Base-by-base conservation (phyloP, 2,797 vertebrate genomes). In the Mastacembelus armatus region DNA sequence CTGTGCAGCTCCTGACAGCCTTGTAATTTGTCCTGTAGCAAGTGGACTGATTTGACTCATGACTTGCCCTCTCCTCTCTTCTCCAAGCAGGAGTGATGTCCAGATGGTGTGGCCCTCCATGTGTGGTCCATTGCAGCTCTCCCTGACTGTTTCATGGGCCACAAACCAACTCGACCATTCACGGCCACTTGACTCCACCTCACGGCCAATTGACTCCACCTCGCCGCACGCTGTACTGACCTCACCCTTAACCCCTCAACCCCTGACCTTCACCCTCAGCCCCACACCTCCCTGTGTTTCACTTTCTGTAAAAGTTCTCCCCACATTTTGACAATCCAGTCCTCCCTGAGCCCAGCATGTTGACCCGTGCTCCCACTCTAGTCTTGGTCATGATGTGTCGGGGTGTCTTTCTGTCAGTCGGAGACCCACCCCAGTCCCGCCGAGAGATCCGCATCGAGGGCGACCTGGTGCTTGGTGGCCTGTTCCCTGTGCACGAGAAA, bases 401-500 rank as follows among this genome's bases (percentile, higher is more conserved):
- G 9, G 86, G 85, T 74, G 91, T 94, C 83, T 88, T 97, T 80
- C 94, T 96, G 81, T 96, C 94, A 63, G 94, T 92, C 30, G 95
- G 95, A 39, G 97, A 98, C 81, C 94, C 96, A 50, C 95, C 94
- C 65, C 95, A 88, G 85, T 85, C 95, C 69, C 96, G 95, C 71
- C 94, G 95, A 51, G 98, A 99, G 88, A 97, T 99, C 80, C 98
- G 98, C 81, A 97, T 99, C 39, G 98, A 99, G 81, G 98, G 98
- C 44, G 96, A 99, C 90, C 91, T 99, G 63, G 97, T 99, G 43
- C 93, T 99, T 16, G 98, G 97, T 12, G 98, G 97, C 8, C 89
- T 99, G 43, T 99, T 99, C 89, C 98, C 98, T 10, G 94, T 99
- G 72, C 98, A 99, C 0, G 98, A 99, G 85, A 99, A 98, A 88